phyloP scores from a whole-genome alignment of 1,140 invertebrate genomes.

The Macrobrachium nipponense region DNA sequence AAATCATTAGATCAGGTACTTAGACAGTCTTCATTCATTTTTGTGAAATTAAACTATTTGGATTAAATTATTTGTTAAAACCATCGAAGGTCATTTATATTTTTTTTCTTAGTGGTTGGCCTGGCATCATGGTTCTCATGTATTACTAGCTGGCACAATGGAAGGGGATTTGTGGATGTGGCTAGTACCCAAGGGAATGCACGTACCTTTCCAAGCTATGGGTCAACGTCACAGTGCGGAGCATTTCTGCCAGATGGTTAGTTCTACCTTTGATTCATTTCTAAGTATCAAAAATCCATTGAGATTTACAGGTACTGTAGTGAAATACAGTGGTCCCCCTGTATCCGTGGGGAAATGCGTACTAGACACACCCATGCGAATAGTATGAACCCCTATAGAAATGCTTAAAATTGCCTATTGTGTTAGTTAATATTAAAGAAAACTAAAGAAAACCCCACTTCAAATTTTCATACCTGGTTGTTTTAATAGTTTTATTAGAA shows the following conservation, averaged over 20 bases:
- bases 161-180: conserved; percentile 52
- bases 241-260: conserved; percentile 39
- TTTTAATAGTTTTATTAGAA: too few species aligned
- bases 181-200: conserved; percentile 45
- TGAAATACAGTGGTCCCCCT: too few species aligned
- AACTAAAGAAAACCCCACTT: too few species aligned
- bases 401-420: too few species aligned
- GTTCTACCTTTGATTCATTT: neutral
- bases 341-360: too few species aligned
- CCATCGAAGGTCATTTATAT: neutral
- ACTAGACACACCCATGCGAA: too few species aligned
- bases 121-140: conserved; percentile 47
- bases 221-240: conserved; percentile 31
- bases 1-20: too few species aligned
- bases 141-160: conserved; percentile 35
- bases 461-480: too few species aligned
- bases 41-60: neutral
- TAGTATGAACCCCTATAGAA: too few species aligned
- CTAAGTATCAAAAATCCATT: neutral
- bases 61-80: neutral
- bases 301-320: too few species aligned
- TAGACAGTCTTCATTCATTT: too few species aligned
- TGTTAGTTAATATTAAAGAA: too few species aligned
- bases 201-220: conserved; percentile 51
- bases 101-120: conserved; percentile 47